Base-by-base conservation (phyloP, 2,888 invertebrate genomes). In the Acronicta aceris region DNA sequence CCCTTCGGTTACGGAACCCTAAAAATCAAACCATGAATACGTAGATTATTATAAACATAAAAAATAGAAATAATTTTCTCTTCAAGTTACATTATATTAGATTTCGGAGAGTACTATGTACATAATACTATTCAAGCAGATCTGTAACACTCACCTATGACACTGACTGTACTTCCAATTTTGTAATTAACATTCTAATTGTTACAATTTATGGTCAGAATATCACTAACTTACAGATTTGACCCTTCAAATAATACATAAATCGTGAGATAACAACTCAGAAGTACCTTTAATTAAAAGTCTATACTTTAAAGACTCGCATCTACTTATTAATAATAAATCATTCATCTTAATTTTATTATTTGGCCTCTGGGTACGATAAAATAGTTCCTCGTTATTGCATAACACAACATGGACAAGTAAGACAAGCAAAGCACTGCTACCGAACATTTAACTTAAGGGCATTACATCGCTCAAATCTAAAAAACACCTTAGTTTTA, bases 171-270 rank as follows among this genome's bases (percentile, higher is more conserved):
- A 30, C 7, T 8, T 16, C 33, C 49, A 42, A 56, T 59, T 65
- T 57, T 43, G 45, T 58, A 58, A 70, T 72, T 61, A 60, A 52
- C 48, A 54, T 54, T 42, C 9, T 71, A 49, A 61, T 65, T 57
- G 51, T 45, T 47, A 30, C 66, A 58, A 65, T 65, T 70, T 66
- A 47, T 55, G 57, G 48, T 27, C 47, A 42, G 72, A 71, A 71
- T 71, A 71, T 71, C 59, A 65, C 59, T 43, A 41, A 48, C 54
- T 45, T 53, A 45, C 25, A 58, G 8, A 50, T 50, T 36, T 53
- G 72, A 25, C 67, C 67, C 57, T 65, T 55, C 49, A 33, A 48
- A 41, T 61, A n/a, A 42, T 43, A 51, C 5, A 51, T 70, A 47
- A 46, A 67, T 61, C 54, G 57, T 72, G 54, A 16, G 16, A 6